Base-by-base conservation (phyloP, 1,140 invertebrate genomes). In the Drosophila mayri region DNA sequence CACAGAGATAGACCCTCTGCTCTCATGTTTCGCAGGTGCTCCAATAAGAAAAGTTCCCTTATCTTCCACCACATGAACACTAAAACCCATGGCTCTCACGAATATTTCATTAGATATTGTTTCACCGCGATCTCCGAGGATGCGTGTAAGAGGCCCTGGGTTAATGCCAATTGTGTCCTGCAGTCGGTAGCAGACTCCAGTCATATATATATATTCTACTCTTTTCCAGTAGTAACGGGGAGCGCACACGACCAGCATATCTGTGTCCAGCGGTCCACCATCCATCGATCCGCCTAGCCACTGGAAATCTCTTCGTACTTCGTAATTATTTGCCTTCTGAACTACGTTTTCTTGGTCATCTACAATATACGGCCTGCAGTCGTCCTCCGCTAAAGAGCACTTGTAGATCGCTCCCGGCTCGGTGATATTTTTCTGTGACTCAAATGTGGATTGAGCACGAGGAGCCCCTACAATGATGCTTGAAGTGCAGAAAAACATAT, bases 61-160 rank as follows among this genome's bases (percentile, higher is more conserved):
- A 40, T 93, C 90, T 16, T 93, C 91, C 0, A 93, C 92, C 0
- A 94, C 86, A 70, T 94, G 94, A 7, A 92, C 80, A 25, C 94
- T 94, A 35, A 94, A 85, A 1, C 94, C 94, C 6, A 93, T 92
- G 81, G 94, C 93, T 0, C 93, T 94, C 40, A 94, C 93, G n/a
- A 93, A 93, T 71, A 6, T 5, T 4, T 25, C 78, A 3, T 72
- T 59, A 3, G 18, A 0, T 20, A 66, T 71, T 0, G 28, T 85
- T 40, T 16, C 4, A 41, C n/a, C 16, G 16, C 16, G 3, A 3
- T 18, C n/a, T 43, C 81, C 83, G 4, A 73, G 79, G 12, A 92
- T 92, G 9, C 63, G 63, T 0, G 57, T 68, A 0, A 92, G 58
- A 12, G 68, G 57, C 6, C 58, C 41, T 0, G 92, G 87, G n/a